Evolutionary conservation across 2,797 vertebrate species (phyloP), one percentile per base, ranked within the genome.

Genomic region (Hipposideros larvatus): DNA sequence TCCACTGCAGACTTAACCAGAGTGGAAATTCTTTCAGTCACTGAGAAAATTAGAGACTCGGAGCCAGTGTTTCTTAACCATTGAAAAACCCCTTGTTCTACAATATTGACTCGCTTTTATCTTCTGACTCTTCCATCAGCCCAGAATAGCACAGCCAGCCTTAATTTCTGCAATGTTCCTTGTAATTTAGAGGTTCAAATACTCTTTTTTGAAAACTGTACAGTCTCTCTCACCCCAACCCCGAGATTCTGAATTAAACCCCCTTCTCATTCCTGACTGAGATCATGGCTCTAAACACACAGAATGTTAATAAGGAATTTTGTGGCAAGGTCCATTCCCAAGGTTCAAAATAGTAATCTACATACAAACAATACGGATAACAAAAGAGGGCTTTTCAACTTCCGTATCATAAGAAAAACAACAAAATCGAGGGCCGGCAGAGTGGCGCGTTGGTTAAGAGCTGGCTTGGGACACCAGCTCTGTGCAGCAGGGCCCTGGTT

Each of bases 11-110:
- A 79, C n/a, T 91, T 92, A 75, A 18, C 48, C 53, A 43, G 87
- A 57, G 66, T 18, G 9, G 41, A 83, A 68, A 78, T 91, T 96
- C 61, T 94, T 91, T 46, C 21, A 87, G 84, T 83, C 24, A 84
- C 31, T 80, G 11, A 86, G 92, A 95, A 96, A 96, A 91, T 89
- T 2, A 86, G 82, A 90, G 66, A 70, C 83, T 78, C 59, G 87
- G 70, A 79, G 51, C 55, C 31, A 66, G 46, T 86, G 51, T 96
- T 92, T 91, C 79, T 95, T 73, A 93, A 66, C 34, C 75, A 89
- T 46, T 65, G 88, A 34, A 63, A 95, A 95, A 87, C 66, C 14
- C 15, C 86, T 82, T 57, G 74, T 78, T 87, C 74, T 80, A 78
- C 46, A 91, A 73, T 37, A 94, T 37, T 85, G 31, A 74, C 37